Evolutionary conservation across 1,140 invertebrate genomes (phyloP), one percentile per base, ranked within the genome.

Genomic region (roundworm (Caenorhabditis elegans)): DNA sequence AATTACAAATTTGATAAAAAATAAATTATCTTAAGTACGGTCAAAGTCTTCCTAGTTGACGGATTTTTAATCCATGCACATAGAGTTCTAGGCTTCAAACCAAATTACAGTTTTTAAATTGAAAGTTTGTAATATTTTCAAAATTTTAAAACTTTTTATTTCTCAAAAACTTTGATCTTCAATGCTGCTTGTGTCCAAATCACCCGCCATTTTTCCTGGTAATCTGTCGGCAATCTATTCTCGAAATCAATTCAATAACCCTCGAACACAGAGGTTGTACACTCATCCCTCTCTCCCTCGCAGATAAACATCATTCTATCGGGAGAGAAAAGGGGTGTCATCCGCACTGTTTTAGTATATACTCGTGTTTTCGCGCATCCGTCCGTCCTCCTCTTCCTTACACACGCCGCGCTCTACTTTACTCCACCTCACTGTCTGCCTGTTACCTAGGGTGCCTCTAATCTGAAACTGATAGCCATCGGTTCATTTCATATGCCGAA

Each of bases 261-360:
- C 60, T 70, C 31, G 11, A 39, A 70, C 60, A 39, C 28, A 24
- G 60, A 43, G 60, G 34, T 70, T 70, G 60, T 70, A 70, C 60
- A 70, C 60, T 39, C 60, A 70, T 70, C 34, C 31, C 28, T 31
- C 17, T 34, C 5, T 43, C 15, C 60, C 31, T 70, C 60, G 60
- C 60, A 70, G 60, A 70, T 70, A 70, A 70, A 70, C 31, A 70
- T 70, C 60, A 70, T 70, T n/a, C 17, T 17, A 70, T 70, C n/a
- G 60, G 34, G 26, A 55, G 28, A 34, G 53, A 60, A 11, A 28
- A 70, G 34, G 31, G 60, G 60, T 70, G 60, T 39, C 17, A 70
- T 70, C 60, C 60, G 36, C 60, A 70, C 60, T 70, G 34, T 70
- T 70, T 70, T 70, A 70, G 34, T 39, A 70, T 60, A 60, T 70